Base-by-base conservation (phyloP, 2,113 vertebrate genomes). In the Stegostoma tigrinum region DNA sequence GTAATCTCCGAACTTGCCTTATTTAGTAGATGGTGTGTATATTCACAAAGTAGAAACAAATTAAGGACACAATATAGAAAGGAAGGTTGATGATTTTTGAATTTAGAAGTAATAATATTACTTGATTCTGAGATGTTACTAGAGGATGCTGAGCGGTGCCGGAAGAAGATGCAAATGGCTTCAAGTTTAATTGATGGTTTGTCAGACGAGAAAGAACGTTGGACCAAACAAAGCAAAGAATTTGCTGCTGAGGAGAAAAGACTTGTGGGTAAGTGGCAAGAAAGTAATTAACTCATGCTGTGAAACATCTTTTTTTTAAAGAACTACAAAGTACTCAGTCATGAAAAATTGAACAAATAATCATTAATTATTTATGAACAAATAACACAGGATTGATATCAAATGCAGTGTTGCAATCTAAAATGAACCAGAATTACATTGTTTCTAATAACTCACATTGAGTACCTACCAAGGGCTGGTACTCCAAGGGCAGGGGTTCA, bases 211-310 rank as follows among this genome's bases (percentile, higher is more conserved):
- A 99, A 99, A 96, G 98, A 98, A 95, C 98, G 99, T 55, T 99
- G 99, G 99, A 99, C 99, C 0, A 97, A 99, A 85, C 98, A 99
- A 96, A 99, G 98, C 93, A 98, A 98, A 97, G 99, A 98, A 96
- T 99, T 99, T 96, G 98, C 98, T 4, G 96, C 97, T 8, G 98
- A 99, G 96, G 98, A 98, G 12, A 99, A 99, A 96, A 98, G 98
- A 6, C 98, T 99, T 15, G 99, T 99, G 0, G 99, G 99, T 99
- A 96, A 95, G 99, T 96, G 19, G 52, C 24, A 95, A 64, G n/a
- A 42, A 94, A 67, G 10, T 66, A 68, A 45, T 94, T 42, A 38
- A 5, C 66, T 27, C 38, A 70, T 72, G 38, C n/a, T 67, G 30
- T 34, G 30, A 83, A 83, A 83, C 42, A 21, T 38, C n/a, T 34